Evolutionary conservation across 2,888 invertebrate species (phyloP).

Genomic region (Steinernema scapterisci): DNA sequence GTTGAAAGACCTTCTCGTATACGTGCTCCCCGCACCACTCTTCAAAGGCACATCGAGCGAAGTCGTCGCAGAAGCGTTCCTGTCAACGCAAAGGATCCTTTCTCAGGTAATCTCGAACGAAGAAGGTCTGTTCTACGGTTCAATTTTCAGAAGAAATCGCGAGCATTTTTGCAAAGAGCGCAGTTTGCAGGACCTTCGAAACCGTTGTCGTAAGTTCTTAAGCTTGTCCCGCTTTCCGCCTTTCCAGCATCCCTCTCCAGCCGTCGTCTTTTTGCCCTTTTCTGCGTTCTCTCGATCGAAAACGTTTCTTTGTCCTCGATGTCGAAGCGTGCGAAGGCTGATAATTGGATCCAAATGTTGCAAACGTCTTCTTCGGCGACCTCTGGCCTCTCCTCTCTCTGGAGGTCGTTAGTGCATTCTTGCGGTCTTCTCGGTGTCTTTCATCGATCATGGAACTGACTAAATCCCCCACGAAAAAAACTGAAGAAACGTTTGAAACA

Average conservation of each 20-base stretch:
- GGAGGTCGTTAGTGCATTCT: not conserved
- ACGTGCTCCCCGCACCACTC: not conserved
- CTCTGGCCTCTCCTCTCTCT: not conserved
- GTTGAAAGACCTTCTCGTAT: not conserved
- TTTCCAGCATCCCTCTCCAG: not conserved
- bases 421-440: conserved; percentile 2
- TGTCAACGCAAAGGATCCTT: not conserved
- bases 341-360: conserved; percentile 29
- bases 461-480: not conserved
- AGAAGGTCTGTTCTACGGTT: too few relatives aligned
- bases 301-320: conserved; percentile 9
- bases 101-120: too few relatives aligned
- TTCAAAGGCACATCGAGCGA: not conserved
- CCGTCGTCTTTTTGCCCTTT: not conserved
- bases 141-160: conserved; percentile 15
- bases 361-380: conserved; percentile 14
- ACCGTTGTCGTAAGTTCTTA: conserved; percentile 2
- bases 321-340: not conserved
- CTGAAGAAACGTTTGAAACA: not conserved
- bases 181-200: not conserved
- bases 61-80: conserved; percentile 14
- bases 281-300: not conserved
- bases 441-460: conserved; percentile 19
- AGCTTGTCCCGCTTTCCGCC: not conserved
- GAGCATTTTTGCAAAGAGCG: not conserved